Base-by-base conservation (phyloP, 2,797 vertebrate species). In the Anguilla pacifica region DNA sequence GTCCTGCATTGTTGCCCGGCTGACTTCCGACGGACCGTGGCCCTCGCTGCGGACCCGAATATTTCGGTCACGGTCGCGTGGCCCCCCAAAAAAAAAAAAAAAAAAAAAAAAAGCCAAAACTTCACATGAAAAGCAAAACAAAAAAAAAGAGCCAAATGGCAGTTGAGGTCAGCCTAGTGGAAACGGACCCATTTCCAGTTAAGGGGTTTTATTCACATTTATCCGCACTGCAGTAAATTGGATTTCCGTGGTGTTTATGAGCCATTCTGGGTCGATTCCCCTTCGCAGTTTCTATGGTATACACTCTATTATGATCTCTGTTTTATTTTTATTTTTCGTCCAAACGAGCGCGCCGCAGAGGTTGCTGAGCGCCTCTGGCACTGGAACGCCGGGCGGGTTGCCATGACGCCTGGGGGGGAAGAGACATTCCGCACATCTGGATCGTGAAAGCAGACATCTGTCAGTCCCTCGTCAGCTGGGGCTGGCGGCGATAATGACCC, bases 401-500 rank as follows among this genome's bases (percentile, higher is more conserved):
- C 49, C 82, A 83, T 57, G 49, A 11, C 46, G 82, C 82, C 51
- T 28, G 25, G n/a, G 51, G 25, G 81, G 25, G 53, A 67, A n/a
- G 49, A 53, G 59, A 35, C 74, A 43, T 79, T 51, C 28, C 35
- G 59, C 85, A 88, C 89, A 88, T 88, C 89, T 88, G 89, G 85
- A 79, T 43, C 43, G 84, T 46, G 77, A 85, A 85, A 83, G 74
- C 39, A 83, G 86, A 85, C 86, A 89, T 83, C 87, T 86, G 87
- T 88, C 17, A 31, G n/a, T 77, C 28, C 43, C 39, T 35, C 67
- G 49, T 82, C 51, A 84, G 64, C 87, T 67, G 35, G 49, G 39
- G 55, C 61, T 67, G 43, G 49, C 61, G 57, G 85, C 31, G 49
- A 67, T 67, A 85, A 81, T 70, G 74, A 81, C 35, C 35, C n/a